Conservation (phyloP, 2,113 vertebrate genomes). For the Corythaeola cristata region DNA sequence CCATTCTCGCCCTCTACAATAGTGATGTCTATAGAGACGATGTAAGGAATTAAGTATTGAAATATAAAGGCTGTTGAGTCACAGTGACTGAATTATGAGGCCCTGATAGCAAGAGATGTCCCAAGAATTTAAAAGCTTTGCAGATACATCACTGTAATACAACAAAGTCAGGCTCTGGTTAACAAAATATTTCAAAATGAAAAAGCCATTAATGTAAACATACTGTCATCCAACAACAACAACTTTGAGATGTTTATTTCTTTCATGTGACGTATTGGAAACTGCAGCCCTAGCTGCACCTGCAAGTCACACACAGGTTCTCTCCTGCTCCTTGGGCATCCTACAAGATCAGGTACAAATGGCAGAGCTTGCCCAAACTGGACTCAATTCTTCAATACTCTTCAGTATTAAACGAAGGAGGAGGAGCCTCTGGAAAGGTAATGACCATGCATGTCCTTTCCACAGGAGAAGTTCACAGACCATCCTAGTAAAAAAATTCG, state of each 20-base stretch:
- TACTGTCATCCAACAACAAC: neutral
- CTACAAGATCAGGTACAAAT: neutral
- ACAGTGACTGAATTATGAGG: neutral
- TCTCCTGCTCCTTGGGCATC: neutral
- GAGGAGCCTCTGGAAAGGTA: neutral
- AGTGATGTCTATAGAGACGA: neutral
- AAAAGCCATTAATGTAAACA: neutral
- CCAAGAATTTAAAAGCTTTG: neutral
- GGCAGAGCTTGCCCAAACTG: neutral
- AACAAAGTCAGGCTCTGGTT: neutral
- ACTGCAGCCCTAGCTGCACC: neutral
- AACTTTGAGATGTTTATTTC: neutral
- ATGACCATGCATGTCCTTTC: neutral
- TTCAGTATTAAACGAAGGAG: neutral
- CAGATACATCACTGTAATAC: neutral
- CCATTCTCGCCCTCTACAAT: neutral
- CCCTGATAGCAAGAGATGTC: neutral
- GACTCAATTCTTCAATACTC: neutral
- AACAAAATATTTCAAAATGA: neutral
- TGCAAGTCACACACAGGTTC: neutral
- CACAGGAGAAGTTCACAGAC: neutral
- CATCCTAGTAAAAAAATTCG: neutral
- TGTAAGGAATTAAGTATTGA: neutral
- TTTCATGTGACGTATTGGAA: neutral
- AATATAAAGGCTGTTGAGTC: neutral